Evolutionary conservation across 2,797 vertebrate genomes (phyloP), one percentile per base, ranked within the genome.

Genomic region (Fratercula arctica): DNA sequence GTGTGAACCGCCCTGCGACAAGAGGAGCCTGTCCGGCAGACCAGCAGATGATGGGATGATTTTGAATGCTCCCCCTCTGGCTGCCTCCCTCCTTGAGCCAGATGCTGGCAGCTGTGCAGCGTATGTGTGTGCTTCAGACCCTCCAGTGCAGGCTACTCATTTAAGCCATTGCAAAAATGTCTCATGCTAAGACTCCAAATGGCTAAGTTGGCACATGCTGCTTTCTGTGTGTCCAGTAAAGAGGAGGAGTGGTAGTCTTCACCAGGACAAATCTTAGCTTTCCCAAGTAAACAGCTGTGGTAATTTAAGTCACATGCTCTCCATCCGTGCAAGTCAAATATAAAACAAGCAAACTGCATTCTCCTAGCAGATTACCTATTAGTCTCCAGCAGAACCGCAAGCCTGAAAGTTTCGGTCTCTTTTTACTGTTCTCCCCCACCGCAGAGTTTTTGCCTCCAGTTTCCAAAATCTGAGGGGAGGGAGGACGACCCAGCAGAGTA

Each of bases 311-410:
- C 3, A 10, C 2, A 23, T 80, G 5, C 3, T 73, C 54, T 45
- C 37, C 46, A 46, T 3, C 15, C 1, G 0, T 3, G 6, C 4
- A 29, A 67, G n/a, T 2, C 0, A 1, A 54, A 25, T 0, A 17
- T 0, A 35, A 37, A 57, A 0, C 7, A 23, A 59, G 59, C 29
- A 28, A 50, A 43, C 7, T 2, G 13, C 39, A 45, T 28, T 2
- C 11, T 45, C 45, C 9, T 19, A 73, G 41, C 17, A 48, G 18
- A 39, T 13, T 23, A 63, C 37, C 14, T 18, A 5, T 19, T 5
- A 24, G 12, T 25, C 64, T 56, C 18, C n/a, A 50, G 8, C 6
- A 1, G 29, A 79, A 35, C 4, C 35, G 46, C 17, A n/a, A 91
- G 10, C 16, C 41, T 23, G 2, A 21, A 53, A 25, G 8, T 11